phyloP scores from a whole-genome alignment of 2,888 invertebrate genomes.

The Tanaodytes sp. region DNA sequence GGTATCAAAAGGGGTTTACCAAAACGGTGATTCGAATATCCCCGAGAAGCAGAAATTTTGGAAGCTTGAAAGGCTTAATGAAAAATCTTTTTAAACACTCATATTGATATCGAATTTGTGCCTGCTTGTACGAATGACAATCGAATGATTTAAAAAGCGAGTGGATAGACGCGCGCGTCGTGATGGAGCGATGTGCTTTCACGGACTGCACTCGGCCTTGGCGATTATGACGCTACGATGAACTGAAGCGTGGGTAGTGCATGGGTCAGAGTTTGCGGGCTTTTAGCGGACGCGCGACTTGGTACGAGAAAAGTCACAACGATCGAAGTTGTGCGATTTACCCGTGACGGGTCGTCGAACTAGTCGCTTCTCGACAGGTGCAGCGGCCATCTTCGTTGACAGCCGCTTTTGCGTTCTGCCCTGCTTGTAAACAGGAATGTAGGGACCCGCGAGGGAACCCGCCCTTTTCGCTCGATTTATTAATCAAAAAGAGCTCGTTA shows the following conservation, averaged over 20 bases:
- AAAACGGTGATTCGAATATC: not conserved
- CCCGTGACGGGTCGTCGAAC: slow-evolving; percentile 47
- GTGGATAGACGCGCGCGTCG: slow-evolving; percentile 14
- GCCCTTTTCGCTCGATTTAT: slow-evolving; percentile 1
- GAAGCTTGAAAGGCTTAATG: not conserved
- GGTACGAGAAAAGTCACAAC: slow-evolving; percentile 25
- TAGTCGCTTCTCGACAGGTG: slow-evolving; percentile 46
- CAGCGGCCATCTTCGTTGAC: slow-evolving; percentile 54
- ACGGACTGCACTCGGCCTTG: slow-evolving; percentile 13
- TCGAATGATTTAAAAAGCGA: slow-evolving; percentile 1
- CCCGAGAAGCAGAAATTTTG: not conserved
- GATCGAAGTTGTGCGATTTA: slow-evolving; percentile 32
- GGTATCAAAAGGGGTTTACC: slow-evolving; percentile 33
- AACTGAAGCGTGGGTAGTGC: slow-evolving; percentile 14
- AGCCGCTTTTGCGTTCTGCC: slow-evolving; percentile 44
- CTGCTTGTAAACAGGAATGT: slow-evolving; percentile 39
- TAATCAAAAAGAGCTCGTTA: too few relatives aligned
- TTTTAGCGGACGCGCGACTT: slow-evolving; percentile 19
- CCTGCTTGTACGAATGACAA: too few relatives aligned
- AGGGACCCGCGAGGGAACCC: slow-evolving; percentile 12
- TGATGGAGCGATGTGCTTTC: slow-evolving; percentile 10
- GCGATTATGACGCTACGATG: slow-evolving; percentile 23
- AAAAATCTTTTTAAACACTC: not conserved
- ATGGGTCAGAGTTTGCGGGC: slow-evolving; percentile 13
- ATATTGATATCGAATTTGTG: too few relatives aligned